Evolutionary conservation across 2,797 vertebrate species (phyloP), one percentile per base, ranked within the genome.

Genomic region (Oreortyx pictus): DNA sequence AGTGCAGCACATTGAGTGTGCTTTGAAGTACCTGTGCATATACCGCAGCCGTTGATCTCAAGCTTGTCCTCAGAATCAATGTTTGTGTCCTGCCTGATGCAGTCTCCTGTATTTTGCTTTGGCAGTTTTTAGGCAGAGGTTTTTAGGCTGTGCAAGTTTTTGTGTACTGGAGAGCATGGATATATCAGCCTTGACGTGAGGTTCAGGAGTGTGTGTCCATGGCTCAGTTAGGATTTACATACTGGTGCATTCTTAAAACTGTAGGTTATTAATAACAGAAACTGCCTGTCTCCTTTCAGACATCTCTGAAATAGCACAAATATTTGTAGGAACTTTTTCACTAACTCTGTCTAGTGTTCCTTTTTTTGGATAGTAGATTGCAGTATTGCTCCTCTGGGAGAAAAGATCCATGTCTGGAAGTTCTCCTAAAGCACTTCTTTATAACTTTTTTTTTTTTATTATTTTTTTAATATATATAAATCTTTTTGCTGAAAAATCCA

Each of bases 61-160:
- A 39, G 17, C 8, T 14, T 5, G 5, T 59, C 31, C 9, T 49
- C 9, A 37, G 65, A 88, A 4, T 0, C 0, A 4, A 6, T 57
- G 24, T 43, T 74, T 54, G 25, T 61, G 57, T 86, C 80, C 35
- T 61, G 41, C 35, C 27, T 60, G 18, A 35, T 75, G 37, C 25
- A 8, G 5, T 37, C 31, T 35, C n/a, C 25, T 65, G 11, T 22
- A 19, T 33, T 75, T 75, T 3, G 3, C 25, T 29, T 11, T 61
- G 37, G 41, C 33, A 44, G 23, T 76, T 68, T 33, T 77, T 82
- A 3, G 25, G 19, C 25, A 52, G 57, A 87, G 60, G 37, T 54
- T 31, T 62, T 39, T 0, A 47, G 0, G 1, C 47, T n/a, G 4
- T 33, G 18, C 27, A 3, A 0, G 0, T 23, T 80, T 81, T 43